Evolutionary conservation across 1,140 invertebrate species (phyloP).

Genomic region (Tetraneura akinire): DNA sequence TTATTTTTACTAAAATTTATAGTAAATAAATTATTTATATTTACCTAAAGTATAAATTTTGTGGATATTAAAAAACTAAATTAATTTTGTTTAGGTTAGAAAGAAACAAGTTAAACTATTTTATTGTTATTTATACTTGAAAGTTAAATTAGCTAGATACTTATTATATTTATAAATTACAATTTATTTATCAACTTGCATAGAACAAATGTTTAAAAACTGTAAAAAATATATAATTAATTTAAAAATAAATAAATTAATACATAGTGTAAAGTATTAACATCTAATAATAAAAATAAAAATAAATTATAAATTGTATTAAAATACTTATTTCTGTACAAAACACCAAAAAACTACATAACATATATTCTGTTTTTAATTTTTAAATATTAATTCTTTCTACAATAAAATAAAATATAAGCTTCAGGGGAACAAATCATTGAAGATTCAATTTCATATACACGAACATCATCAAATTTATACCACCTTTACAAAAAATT

Average conservation of each 20-base stretch:
- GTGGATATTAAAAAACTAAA: too few relatives aligned
- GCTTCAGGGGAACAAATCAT: constrained; percentile 66
- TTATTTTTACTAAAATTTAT: too few relatives aligned
- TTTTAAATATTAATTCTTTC: constrained; percentile 27
- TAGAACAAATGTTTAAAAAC: background rate
- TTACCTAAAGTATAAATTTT: too few relatives aligned
- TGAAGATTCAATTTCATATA: constrained; percentile 66
- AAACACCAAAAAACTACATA: constrained; percentile 10
- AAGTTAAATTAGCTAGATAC: too few relatives aligned
- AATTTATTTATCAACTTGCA: too few relatives aligned
- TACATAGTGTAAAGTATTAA: constrained; percentile 2
- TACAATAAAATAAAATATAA: constrained; percentile 76
- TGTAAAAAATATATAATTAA: constrained; percentile 14
- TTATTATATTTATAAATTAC: too few relatives aligned
- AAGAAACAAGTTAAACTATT: too few relatives aligned
- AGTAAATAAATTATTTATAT: too few relatives aligned
- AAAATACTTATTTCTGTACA: constrained; percentile 39
- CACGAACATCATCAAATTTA: constrained; percentile 87
- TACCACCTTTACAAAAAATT: constrained; percentile 73
- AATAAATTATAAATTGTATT: constrained; percentile 5
- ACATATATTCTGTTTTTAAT: constrained; percentile 7
- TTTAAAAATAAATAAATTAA: constrained; percentile 18
- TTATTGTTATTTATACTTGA: too few relatives aligned
- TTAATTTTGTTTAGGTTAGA: too few relatives aligned
- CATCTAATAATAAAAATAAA: constrained; percentile 26